These are phyloP conservation scores for Scaptomyza montana DNA, from an alignment of 1,140 invertebrate species.

Conservation along the genomic window DNA sequence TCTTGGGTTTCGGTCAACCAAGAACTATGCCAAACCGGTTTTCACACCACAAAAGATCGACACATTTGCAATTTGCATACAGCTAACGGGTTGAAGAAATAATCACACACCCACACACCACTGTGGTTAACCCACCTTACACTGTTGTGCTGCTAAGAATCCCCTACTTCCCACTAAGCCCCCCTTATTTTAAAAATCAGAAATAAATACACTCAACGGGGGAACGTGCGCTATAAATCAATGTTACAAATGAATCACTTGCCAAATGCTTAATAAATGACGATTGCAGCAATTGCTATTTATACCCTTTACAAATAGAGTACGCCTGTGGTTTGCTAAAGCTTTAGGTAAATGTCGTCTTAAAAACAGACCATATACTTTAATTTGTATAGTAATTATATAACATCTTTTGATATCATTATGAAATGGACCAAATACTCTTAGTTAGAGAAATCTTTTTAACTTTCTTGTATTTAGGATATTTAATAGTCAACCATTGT, in stretches of 20 bases:
- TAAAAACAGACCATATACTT: too few relatives aligned
- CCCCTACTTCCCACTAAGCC: neutral
- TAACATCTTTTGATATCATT: too few relatives aligned
- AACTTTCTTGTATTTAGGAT: neutral
- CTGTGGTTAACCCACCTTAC: constrained; percentile 39
- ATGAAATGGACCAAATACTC: too few relatives aligned
- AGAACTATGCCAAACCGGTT: constrained; percentile 56
- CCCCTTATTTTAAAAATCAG: neutral
- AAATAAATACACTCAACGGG: constrained; percentile 9
- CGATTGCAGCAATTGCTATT: constrained; percentile 18
- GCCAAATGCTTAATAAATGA: constrained; percentile 69
- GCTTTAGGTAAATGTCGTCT: too few relatives aligned
- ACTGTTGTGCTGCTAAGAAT: neutral
- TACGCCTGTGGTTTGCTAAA: neutral
- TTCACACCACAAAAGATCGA: neutral
- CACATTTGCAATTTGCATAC: constrained; percentile 59
- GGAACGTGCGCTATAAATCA: constrained; percentile 70
- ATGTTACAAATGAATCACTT: constrained; percentile 71
- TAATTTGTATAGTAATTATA: too few relatives aligned
- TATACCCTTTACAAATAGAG: constrained; percentile 22
- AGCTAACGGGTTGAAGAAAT: constrained; percentile 41
- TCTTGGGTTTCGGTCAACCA: constrained; percentile 16
- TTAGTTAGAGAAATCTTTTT: too few relatives aligned
- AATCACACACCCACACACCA: constrained; percentile 30
- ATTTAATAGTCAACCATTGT: neutral